Base-by-base conservation (phyloP, 2,797 vertebrate genomes). In the Naso thynnoides region DNA sequence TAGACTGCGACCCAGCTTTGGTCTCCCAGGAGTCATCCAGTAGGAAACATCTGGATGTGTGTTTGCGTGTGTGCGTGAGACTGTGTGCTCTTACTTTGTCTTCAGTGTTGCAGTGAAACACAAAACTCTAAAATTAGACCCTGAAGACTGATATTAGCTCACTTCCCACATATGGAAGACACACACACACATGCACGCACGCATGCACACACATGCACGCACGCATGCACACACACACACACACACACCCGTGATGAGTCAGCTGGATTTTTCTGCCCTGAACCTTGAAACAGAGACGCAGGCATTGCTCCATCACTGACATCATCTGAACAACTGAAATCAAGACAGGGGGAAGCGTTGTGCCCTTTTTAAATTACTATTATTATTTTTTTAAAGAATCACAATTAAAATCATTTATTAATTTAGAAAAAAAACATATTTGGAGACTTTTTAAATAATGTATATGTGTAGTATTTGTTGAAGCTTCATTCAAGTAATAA, bases 81-180 rank as follows among this genome's bases (percentile, higher is more conserved):
- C 8, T 48, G 19, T 23, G 31, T 2, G 18, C 5, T 8, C 56
- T 36, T 11, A 4, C 55, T 27, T 52, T 24, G 76, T 62, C 73
- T 58, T 80, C 50, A 73, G 59, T 78, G 82, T 84, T 90, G 82
- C 91, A 91, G 89, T 89, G 82, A 81, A 89, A 88, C 83, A 81
- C 88, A 73, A 78, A 80, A 41, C 76, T 80, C 86, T 88, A 88
- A 86, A 88, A 88, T 86, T 86, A 86, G 84, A 80, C 80, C 84
- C 86, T 27, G 42, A 85, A 83, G 83, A 89, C 83, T 59, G 79
- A 80, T 78, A 81, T 86, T 70, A 86, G 79, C 75, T 82, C 75
- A 73, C 47, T 67, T 76, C 67, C 54, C 73, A 84, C 67, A 79
- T 87, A 80, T 71, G 80, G 61, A 71, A 8, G 29, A 53, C 55